These are phyloP conservation scores for Bos taurus DNA, from an alignment of 2,113 vertebrate genomes.

Conservation along the genomic window ARS-UCD2.0 NC_037334.1:101206001-101206500, in stretches of 20 bases:
- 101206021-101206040: background rate
- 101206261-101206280: background rate
- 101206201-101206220: background rate
- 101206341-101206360: background rate
- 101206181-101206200: background rate
- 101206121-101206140: background rate
- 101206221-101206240: background rate
- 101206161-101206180: background rate
- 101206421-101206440: background rate
- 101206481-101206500: background rate
- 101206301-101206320: background rate
- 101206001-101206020: background rate
- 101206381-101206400: background rate
- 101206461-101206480: background rate
- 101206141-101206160: background rate
- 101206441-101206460: background rate
- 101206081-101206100: background rate
- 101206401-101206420: background rate
- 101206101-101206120: background rate
- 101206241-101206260: background rate
- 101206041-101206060: background rate
- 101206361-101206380: background rate
- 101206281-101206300: background rate
- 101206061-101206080: background rate
- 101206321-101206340: background rate